phyloP scores from a whole-genome alignment of 2,888 invertebrate species.

The Acronicta aceris region DNA sequence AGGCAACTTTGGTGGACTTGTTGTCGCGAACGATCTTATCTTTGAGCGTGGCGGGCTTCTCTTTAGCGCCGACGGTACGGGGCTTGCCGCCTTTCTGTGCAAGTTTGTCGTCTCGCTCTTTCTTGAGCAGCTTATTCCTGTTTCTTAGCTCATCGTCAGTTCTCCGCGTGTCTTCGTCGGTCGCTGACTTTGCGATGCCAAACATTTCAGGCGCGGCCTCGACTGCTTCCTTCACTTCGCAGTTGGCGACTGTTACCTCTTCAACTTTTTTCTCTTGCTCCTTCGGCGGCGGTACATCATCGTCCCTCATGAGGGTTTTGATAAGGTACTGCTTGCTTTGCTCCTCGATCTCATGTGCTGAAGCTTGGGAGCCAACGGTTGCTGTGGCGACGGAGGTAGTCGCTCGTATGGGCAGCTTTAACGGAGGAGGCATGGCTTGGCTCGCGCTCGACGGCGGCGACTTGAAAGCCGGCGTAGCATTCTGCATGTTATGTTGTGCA shows the following conservation, averaged over 20 bases:
- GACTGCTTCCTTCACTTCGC: slow-evolving; percentile 75
- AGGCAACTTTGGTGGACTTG: slow-evolving; percentile 81
- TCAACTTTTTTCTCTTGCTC: slow-evolving; percentile 89
- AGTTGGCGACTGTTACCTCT: slow-evolving; percentile 84
- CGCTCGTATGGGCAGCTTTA: slow-evolving; percentile 74
- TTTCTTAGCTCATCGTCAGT: slow-evolving; percentile 72
- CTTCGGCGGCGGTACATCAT: slow-evolving; percentile 93
- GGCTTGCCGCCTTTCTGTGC: slow-evolving; percentile 83
- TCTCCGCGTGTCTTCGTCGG: slow-evolving; percentile 64
- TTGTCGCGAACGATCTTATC: slow-evolving; percentile 81
- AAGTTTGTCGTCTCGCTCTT: slow-evolving; percentile 76
- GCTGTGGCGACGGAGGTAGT: slow-evolving; percentile 77
- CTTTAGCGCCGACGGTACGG: slow-evolving; percentile 75
- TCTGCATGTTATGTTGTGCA: slow-evolving; percentile 10
- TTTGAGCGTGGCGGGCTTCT: slow-evolving; percentile 79
- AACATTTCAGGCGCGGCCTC: slow-evolving; percentile 88
- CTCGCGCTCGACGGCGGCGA: slow-evolving; percentile 32
- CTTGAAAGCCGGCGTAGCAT: slow-evolving; percentile 33
- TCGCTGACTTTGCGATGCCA: slow-evolving; percentile 85
- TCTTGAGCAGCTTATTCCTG: slow-evolving; percentile 61
- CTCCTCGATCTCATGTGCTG: slow-evolving; percentile 90
- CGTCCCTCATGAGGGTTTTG: slow-evolving; percentile 96
- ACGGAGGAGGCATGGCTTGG: slow-evolving; percentile 78
- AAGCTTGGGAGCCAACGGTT: slow-evolving; percentile 83
- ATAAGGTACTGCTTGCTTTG: slow-evolving; percentile 95